Conservation (phyloP, 2,888 invertebrate genomes). For the Coecobrya sp. region DNA sequence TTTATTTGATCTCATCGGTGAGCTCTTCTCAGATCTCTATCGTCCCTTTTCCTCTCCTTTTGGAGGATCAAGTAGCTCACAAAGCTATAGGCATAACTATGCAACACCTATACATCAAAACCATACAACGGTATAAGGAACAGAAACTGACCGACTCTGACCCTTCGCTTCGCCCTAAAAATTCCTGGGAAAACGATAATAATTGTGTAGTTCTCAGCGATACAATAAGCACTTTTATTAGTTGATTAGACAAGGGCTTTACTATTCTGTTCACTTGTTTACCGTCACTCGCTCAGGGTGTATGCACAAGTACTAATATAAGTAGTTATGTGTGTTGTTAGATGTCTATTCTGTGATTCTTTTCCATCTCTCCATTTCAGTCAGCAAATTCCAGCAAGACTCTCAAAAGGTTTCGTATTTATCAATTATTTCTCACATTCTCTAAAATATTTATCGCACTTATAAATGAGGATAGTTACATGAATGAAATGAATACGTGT, state of each 20-base stretch:
- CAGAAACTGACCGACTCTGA: constrained; percentile 19
- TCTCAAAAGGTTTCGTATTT: constrained; percentile 25
- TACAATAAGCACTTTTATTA: constrained; percentile 34
- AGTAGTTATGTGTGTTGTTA: neutral
- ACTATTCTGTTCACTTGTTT: constrained; percentile 17
- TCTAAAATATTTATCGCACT: constrained; percentile 30
- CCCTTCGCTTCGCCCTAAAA: neutral
- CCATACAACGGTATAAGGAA: too few species aligned
- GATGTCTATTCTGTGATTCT: neutral
- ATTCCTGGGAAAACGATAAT: constrained; percentile 11
- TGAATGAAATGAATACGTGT: neutral
- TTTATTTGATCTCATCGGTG: constrained; percentile 41
- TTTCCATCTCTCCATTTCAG: neutral
- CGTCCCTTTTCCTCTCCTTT: neutral
- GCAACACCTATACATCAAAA: neutral
- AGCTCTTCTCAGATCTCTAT: constrained; percentile 13
- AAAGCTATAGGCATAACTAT: neutral
- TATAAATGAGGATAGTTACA: constrained; percentile 10
- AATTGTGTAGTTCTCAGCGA: neutral
- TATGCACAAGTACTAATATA: neutral
- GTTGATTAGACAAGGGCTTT: constrained; percentile 26
- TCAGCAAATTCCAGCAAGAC: neutral
- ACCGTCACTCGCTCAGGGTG: neutral
- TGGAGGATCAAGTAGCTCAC: constrained; percentile 17
- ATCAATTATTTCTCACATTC: constrained; percentile 30